A percentile compares a stretch with the other conserved stretches of the same genome.
phyloP scores from a whole-genome alignment of 2,113 vertebrate genomes.

The Origma solitaria region DNA sequence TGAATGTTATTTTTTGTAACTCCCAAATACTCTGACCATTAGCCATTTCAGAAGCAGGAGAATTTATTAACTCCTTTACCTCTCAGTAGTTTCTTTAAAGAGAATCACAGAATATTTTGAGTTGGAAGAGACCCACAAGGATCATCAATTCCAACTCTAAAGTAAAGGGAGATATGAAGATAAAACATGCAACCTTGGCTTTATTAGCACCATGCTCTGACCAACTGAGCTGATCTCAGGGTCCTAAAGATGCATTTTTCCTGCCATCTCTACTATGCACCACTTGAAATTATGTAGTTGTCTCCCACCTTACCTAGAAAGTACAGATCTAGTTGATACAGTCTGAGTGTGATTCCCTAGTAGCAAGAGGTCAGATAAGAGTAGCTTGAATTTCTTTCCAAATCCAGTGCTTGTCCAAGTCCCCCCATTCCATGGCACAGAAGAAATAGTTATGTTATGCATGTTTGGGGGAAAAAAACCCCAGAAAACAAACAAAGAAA shows the following conservation, averaged over 20 bases:
- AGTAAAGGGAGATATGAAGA: not conserved
- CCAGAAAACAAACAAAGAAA: not conserved
- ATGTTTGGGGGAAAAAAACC: not conserved
- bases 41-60: not conserved
- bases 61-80: not conserved
- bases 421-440: not conserved
- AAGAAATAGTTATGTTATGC: not conserved
- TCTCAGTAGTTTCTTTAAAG: not conserved
- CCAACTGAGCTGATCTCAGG: not conserved
- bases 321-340: not conserved
- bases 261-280: not conserved
- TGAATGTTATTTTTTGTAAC: not conserved
- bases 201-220: not conserved
- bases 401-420: not conserved
- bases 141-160: not conserved
- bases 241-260: not conserved
- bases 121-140: not conserved
- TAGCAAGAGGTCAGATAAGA: not conserved
- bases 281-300: not conserved
- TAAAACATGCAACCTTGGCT: not conserved
- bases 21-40: not conserved
- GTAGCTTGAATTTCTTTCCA: not conserved
- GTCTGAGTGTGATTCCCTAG: not conserved
- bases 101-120: not conserved
- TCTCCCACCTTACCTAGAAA: not conserved